phyloP scores from a whole-genome alignment of 1,140 invertebrate genomes.

The Drusus annulatus region DNA sequence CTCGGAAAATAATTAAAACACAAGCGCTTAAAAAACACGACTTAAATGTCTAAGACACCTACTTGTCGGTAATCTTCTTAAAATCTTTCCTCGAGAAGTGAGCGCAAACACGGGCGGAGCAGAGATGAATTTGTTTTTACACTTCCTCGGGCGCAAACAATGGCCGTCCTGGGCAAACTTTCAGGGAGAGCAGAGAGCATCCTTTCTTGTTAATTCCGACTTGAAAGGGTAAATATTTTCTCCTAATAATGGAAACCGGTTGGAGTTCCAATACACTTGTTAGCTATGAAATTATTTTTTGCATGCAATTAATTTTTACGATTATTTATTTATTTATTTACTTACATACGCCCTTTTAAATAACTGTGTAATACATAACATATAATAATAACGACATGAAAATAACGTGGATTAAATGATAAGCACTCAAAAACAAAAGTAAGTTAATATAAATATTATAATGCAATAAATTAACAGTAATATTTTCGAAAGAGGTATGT shows the following conservation, averaged over 20 bases:
- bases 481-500: too few species aligned
- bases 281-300: background rate
- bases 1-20: background rate
- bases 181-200: constrained; percentile 5
- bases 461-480: too few species aligned
- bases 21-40: background rate
- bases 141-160: constrained; percentile 52
- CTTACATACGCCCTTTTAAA: too few species aligned
- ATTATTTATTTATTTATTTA: too few species aligned
- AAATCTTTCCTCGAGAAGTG: constrained; percentile 31
- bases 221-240: constrained; percentile 34
- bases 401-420: too few species aligned
- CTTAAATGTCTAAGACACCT: constrained; percentile 2
- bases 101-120: background rate
- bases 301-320: too few species aligned
- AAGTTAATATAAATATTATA: too few species aligned
- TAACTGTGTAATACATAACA: too few species aligned
- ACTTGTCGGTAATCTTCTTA: constrained; percentile 37
- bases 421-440: too few species aligned
- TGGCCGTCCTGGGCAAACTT: constrained; percentile 13
- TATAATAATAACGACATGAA: too few species aligned
- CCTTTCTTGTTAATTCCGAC: constrained; percentile 38
- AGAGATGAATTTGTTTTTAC: constrained; percentile 48
- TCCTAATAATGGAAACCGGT: constrained; percentile 19
- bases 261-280: background rate